Conservation (phyloP, 2,797 vertebrate genomes). For the Momotus momota region DNA sequence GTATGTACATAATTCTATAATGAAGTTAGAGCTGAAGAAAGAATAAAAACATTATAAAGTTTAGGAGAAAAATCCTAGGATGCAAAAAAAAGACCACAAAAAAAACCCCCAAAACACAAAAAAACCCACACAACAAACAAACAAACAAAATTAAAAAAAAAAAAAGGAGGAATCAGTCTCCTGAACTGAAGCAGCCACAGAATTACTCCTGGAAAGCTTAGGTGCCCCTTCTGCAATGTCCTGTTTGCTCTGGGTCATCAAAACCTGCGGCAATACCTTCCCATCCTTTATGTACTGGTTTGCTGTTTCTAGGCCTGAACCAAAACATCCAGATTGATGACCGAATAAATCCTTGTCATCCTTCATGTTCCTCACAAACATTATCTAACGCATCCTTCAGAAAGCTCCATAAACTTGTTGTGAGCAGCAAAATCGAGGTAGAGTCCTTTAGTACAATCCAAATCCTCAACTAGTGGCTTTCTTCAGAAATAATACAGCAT, state of each 20-base stretch:
- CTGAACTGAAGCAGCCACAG: neutral
- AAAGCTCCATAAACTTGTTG: neutral
- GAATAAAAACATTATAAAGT: neutral
- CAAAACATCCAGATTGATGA: neutral
- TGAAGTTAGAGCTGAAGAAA: neutral
- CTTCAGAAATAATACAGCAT: neutral
- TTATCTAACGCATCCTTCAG: neutral
- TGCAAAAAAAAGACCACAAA: too few species aligned
- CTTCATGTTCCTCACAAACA: neutral
- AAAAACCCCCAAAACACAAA: neutral
- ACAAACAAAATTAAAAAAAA: too few species aligned
- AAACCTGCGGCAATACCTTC: neutral
- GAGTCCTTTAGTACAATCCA: neutral
- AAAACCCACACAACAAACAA: neutral
- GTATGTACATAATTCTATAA: neutral
- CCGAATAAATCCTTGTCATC: neutral
- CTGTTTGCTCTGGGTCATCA: neutral
- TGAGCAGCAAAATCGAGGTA: neutral
- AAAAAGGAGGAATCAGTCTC: neutral
- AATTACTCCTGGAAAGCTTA: neutral
- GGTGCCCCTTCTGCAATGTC: neutral
- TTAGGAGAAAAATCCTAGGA: neutral
- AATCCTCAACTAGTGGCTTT: neutral
- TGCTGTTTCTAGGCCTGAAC: neutral
- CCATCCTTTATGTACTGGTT: neutral